Conservation (phyloP, 2,113 vertebrate genomes). For the Myrmecobius fasciatus region DNA sequence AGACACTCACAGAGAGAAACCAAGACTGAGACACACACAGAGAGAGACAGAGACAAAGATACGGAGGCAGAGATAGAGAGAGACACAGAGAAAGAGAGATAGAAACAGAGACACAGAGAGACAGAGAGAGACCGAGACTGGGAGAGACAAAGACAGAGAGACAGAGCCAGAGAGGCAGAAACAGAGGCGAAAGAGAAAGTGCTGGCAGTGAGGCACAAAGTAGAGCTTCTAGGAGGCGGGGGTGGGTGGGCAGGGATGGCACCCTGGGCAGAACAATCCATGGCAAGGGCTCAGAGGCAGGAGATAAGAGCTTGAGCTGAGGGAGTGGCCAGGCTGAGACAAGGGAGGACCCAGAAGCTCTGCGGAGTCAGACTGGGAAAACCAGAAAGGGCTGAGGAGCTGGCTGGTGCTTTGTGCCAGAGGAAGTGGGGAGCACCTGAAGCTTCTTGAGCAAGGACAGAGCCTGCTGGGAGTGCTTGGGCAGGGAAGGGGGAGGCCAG, state of each 20-base stretch:
- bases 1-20: too few relatives aligned
- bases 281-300: not conserved
- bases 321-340: not conserved
- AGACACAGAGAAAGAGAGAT: too few relatives aligned
- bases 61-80: too few relatives aligned
- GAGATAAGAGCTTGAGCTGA: not conserved
- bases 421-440: not conserved
- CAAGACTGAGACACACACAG: too few relatives aligned
- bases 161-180: not conserved
- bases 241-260: rapidly evolving
- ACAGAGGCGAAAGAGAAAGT: not conserved
- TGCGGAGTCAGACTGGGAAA: not conserved
- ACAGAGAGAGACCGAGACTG: too few relatives aligned
- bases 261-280: not conserved
- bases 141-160: not conserved
- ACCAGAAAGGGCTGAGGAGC: not conserved
- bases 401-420: not conserved
- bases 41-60: too few relatives aligned
- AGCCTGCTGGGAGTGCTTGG: not conserved
- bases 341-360: not conserved
- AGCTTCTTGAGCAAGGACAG: not conserved
- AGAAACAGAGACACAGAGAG: too few relatives aligned
- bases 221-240: not conserved
- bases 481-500: not conserved
- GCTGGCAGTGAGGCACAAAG: not conserved